A percentile compares a stretch with the other conserved stretches of the same genome.
Conservation (phyloP, 30 jellyfish, hydroid and myxozoan species). For the Aurelia aurita complex sp. Pacific region DNA sequence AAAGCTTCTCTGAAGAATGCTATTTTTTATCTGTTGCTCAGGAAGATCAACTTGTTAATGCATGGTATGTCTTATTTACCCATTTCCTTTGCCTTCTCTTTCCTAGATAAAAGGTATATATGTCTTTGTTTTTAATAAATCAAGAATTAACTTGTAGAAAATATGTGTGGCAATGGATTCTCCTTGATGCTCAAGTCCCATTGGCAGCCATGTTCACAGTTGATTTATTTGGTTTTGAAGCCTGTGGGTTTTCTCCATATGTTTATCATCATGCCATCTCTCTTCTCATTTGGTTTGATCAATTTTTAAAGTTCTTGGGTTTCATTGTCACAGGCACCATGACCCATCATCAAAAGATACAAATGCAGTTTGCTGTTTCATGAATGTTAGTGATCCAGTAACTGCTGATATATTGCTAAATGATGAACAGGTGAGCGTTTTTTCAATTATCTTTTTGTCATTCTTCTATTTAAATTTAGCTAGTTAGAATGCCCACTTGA, state of each 20-base stretch:
- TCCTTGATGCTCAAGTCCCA: too few species aligned
- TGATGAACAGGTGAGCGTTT: constrained; percentile 52
- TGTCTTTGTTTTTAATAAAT: too few species aligned
- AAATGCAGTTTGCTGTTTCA: constrained; percentile 57
- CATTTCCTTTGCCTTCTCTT: background rate
- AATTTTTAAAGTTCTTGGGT: background rate
- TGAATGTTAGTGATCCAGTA: constrained; percentile 53
- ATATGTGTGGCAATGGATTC: too few species aligned
- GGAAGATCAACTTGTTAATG: constrained; percentile 74
- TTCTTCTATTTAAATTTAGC: too few species aligned
- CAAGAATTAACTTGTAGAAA: too few species aligned
- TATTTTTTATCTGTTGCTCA: constrained; percentile 69
- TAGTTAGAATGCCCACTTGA: too few species aligned
- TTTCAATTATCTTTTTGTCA: too few species aligned
- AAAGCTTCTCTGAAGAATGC: constrained; percentile 58
- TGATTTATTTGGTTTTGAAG: background rate
- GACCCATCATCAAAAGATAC: constrained; percentile 55
- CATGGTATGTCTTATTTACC: constrained; percentile 52
- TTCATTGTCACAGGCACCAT: constrained; percentile 51
- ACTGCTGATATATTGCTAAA: constrained; percentile 35
- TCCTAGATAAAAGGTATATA: too few species aligned
- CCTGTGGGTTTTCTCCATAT: too few species aligned
- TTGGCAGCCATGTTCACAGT: too few species aligned
- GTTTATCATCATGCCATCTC: background rate
- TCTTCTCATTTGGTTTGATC: background rate